A percentile compares a stretch with the other conserved stretches of the same genome.
Evolutionary conservation across 1,140 invertebrate species (phyloP).

Genomic region (Drosophila bocqueti): DNA sequence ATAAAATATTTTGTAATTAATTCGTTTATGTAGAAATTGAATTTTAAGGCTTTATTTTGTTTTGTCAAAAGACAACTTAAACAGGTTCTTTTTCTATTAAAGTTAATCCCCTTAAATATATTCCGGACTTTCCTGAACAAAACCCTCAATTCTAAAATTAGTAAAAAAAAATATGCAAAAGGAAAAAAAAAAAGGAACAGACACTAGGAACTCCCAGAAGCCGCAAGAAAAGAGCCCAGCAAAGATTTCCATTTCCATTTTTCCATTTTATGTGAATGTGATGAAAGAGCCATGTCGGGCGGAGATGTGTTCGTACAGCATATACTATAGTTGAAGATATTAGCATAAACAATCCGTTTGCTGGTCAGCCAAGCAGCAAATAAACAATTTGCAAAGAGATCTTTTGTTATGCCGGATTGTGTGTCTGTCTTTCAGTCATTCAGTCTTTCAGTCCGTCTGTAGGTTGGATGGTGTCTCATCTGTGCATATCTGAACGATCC

Average conservation of each 20-base stretch:
- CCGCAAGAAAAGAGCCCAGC: slow-evolving; percentile 4
- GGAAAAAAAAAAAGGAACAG: not conserved
- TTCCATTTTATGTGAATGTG: slow-evolving; percentile 31
- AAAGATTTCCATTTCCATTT: slow-evolving; percentile 22
- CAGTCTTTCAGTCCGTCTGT: not conserved
- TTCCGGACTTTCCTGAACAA: not conserved
- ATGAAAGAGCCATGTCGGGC: slow-evolving; percentile 23
- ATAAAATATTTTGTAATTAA: not conserved
- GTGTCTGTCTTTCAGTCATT: not conserved
- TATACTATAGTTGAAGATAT: slow-evolving; percentile 21
- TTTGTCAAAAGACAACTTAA: not conserved
- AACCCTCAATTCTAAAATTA: not conserved
- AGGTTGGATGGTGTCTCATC: slow-evolving; percentile 5
- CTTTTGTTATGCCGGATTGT: slow-evolving; percentile 45
- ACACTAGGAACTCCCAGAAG: slow-evolving; percentile 11
- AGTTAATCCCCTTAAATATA: slow-evolving; percentile 1
- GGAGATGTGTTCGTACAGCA: slow-evolving; percentile 1
- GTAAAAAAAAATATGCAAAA: slow-evolving; percentile 10
- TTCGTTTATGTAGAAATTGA: not conserved
- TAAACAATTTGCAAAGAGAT: slow-evolving; percentile 58
- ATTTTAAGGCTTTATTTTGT: not conserved
- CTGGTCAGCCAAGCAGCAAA: slow-evolving; percentile 51
- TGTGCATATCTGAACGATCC: slow-evolving; percentile 19
- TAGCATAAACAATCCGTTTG: slow-evolving; percentile 57
- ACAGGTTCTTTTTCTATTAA: not conserved